Conservation (phyloP, 2,797 vertebrate genomes). For the Cephalopachus bancanus region DNA sequence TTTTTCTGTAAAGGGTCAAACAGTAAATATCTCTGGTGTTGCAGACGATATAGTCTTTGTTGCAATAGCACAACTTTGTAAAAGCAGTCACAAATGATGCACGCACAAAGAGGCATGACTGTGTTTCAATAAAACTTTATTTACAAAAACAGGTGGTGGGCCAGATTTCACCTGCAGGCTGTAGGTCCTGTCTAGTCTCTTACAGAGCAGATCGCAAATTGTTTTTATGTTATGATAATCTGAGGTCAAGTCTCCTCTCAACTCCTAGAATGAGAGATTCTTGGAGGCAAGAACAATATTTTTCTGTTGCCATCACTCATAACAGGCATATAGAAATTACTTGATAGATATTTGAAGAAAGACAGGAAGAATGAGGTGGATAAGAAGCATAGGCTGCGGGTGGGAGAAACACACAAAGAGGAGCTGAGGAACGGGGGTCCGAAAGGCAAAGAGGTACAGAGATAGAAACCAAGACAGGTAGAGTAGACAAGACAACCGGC, state of each 20-base stretch:
- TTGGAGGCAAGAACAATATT: neutral
- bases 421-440: neutral
- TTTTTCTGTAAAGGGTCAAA: neutral
- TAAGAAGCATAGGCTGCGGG: neutral
- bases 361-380: neutral
- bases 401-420: neutral
- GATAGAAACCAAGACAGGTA: neutral
- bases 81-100: neutral
- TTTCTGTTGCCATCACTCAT: neutral
- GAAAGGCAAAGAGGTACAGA: neutral
- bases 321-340: neutral
- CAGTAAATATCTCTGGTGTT: slow-evolving; percentile 13
- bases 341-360: neutral
- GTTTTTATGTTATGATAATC: neutral
- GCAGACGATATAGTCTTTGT: neutral
- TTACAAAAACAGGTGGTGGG: neutral
- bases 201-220: neutral
- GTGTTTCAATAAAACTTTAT: neutral
- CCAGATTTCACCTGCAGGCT: neutral
- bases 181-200: neutral
- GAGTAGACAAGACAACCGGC: neutral
- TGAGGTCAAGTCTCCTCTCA: neutral
- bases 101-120: neutral
- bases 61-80: neutral
- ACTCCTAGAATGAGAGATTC: slow-evolving; percentile 37